phyloP scores from a whole-genome alignment of 2,888 invertebrate species.

The Drosophila maculinotata region DNA sequence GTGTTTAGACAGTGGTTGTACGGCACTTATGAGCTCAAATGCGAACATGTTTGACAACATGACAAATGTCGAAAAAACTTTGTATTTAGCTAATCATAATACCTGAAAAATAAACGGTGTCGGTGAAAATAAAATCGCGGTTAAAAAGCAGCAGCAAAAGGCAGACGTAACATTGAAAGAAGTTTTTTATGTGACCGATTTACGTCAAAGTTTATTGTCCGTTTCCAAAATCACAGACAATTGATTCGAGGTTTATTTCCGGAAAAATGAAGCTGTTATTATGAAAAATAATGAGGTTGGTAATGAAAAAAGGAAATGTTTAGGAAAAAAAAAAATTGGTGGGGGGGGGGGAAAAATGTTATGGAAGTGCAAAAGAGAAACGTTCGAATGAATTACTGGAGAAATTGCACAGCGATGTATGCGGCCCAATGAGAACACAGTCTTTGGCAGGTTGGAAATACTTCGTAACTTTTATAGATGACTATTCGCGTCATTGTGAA shows the following conservation, averaged over 20 bases:
- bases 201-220: neutral
- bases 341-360: neutral
- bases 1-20: conserved; percentile 1
- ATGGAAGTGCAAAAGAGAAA: neutral
- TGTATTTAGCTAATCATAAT: conserved; percentile 12
- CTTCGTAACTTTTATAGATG: neutral
- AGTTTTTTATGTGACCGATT: neutral
- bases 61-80: conserved; percentile 4
- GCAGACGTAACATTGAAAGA: neutral
- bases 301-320: conserved; percentile 2
- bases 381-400: neutral
- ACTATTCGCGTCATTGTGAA: conserved; percentile 1
- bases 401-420: neutral
- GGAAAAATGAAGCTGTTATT: neutral
- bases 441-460: neutral
- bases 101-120: neutral
- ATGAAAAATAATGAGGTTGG: conserved; percentile 1
- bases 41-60: neutral
- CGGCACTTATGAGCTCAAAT: conserved; percentile 5
- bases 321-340: too few species aligned
- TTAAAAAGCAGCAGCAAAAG: neutral
- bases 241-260: neutral
- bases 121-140: neutral
- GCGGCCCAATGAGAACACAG: neutral
- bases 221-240: conserved; percentile 2